Conservation (phyloP, 1,140 invertebrate genomes). For the Mya arenaria region DNA sequence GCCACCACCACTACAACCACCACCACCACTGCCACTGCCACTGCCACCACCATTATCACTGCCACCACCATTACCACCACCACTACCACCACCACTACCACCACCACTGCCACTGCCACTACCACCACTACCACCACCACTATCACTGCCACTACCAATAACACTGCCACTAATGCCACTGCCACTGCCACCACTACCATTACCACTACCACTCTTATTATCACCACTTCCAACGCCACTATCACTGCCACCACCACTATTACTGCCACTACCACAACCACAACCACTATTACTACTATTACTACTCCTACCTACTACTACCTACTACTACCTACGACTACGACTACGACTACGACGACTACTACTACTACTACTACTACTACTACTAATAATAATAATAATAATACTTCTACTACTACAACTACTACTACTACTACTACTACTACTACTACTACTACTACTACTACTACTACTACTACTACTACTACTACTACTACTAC, state of each 20-base stretch:
- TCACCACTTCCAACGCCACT: background rate
- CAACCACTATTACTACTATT: background rate
- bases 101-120: background rate
- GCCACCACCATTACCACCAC: background rate
- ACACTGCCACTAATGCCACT: background rate
- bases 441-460: background rate
- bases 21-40: background rate
- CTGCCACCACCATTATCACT: background rate
- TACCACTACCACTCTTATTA: background rate
- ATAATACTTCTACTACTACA: background rate
- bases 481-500: background rate
- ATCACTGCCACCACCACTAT: background rate
- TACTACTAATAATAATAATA: background rate
- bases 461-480: background rate
- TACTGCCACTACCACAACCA: background rate
- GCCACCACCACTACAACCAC: background rate
- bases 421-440: background rate
- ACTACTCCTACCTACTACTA: background rate
- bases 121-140: background rate
- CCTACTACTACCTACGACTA: background rate
- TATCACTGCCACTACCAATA: constrained; percentile 16
- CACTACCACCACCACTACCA: background rate
- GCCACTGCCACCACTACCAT: background rate
- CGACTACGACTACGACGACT: background rate
- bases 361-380: background rate